Percentiles rank a stretch among this genome's conserved stretches.
Conservation (phyloP, 2,797 vertebrate genomes). For the Ptychadena robeensis region DNA sequence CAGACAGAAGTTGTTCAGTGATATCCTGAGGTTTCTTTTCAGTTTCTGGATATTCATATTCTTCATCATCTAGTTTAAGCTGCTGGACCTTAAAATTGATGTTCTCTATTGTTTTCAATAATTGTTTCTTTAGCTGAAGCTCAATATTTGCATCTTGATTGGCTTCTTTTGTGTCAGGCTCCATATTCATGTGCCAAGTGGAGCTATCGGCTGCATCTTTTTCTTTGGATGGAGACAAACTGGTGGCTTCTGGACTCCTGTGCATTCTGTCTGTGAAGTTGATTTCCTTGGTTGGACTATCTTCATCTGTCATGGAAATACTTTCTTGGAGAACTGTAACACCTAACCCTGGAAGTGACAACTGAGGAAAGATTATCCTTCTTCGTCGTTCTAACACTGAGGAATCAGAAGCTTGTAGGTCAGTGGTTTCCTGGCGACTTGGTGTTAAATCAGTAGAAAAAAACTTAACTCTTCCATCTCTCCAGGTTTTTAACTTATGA, state of each 20-base stretch:
- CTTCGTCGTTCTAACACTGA: neutral
- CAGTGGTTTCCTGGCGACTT: neutral
- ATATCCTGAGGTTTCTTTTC: too few relatives aligned
- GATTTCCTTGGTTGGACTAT: neutral
- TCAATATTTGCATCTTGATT: neutral
- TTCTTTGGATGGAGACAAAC: neutral
- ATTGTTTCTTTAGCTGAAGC: neutral
- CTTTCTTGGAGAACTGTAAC: slow-evolving; percentile 42
- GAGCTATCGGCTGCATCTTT: neutral
- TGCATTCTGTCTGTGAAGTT: neutral
- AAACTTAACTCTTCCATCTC: neutral
- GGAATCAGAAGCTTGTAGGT: neutral
- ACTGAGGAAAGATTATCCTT: neutral
- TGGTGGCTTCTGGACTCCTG: neutral
- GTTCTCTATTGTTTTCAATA: neutral
- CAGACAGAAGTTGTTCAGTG: neutral
- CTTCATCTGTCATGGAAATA: slow-evolving; percentile 36
- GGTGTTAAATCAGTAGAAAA: neutral
- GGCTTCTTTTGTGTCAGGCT: neutral
- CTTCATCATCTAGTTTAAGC: neutral
- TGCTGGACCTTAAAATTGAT: slow-evolving; percentile 8
- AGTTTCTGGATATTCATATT: neutral
- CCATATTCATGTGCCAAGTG: neutral
- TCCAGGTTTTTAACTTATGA: neutral
- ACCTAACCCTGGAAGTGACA: slow-evolving; percentile 29